Evolutionary conservation across 2,113 vertebrate genomes (phyloP), one percentile per base, ranked within the genome.

Genomic region (Corythoichthys intestinalis): DNA sequence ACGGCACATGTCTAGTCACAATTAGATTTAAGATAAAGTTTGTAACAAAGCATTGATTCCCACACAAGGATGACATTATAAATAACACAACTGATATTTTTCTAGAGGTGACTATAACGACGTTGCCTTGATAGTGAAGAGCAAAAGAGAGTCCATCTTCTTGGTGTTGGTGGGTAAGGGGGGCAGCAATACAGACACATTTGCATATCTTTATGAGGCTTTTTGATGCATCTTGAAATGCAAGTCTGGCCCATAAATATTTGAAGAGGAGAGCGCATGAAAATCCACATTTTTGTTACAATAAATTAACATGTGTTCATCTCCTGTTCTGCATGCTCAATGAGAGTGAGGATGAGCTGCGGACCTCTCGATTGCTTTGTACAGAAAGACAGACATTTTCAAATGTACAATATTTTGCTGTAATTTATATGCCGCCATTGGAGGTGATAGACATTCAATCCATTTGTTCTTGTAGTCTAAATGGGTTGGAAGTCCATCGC

Each of bases 271-370:
- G 87, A 89, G 84, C 85, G 88, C 91, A 91, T 90, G 87, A 91
- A 93, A 93, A 92, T 91, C 91, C 91, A 91, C 88, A 93, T 93
- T 93, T 93, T 92, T 93, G 92, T 93, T 92, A 92, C 91, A 93
- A 93, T 93, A 93, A 92, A 93, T 93, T 90, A 91, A 93, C 92
- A 93, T 90, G 90, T 93, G 92, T 92, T 91, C 91, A 87, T 90
- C 89, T 91, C 83, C 88, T 85, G 85, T 90, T 91, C 86, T 88
- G 91, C 89, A 91, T 92, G 89, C 82, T 89, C 91, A 91, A 92
- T 91, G 90, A 88, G 86, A 78, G 77, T 74, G 78, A 86, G 79
- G 81, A 80, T 82, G 77, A 77, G 67, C 62, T 74, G 54, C 44
- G 53, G 41, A 13, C 34, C 35, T 8, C 0, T 7, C 53, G 28